Percentiles rank a stretch among this genome's conserved stretches.
Conservation (phyloP, 2,888 invertebrate species). For the Osmoderma eremita region DNA sequence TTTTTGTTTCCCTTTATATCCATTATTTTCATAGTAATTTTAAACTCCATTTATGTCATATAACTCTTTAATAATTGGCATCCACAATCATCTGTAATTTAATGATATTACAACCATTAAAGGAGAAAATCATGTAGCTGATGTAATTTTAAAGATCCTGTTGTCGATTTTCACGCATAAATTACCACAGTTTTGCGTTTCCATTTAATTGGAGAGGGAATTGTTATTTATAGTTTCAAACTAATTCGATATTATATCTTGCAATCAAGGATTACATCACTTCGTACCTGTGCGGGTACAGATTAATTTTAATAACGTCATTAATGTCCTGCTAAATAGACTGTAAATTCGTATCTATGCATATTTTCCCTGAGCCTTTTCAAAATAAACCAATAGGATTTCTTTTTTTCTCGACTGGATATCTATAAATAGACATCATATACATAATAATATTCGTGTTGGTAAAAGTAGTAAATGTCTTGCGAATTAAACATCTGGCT, state of each 20-base stretch:
- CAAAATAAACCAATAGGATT: constrained; percentile 25
- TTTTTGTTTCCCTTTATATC: too few relatives aligned
- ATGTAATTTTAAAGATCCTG: too few relatives aligned
- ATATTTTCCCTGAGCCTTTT: constrained; percentile 21
- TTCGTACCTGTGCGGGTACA: constrained; percentile 6
- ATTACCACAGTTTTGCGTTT: background rate
- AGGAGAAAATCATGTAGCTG: too few relatives aligned
- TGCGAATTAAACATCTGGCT: constrained; percentile 30
- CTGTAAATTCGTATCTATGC: constrained; percentile 27
- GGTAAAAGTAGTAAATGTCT: constrained; percentile 21
- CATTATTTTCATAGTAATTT: too few relatives aligned
- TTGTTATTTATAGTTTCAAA: constrained; percentile 11
- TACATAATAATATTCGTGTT: background rate
- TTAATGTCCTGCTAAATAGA: constrained; percentile 35
- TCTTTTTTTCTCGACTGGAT: constrained; percentile 26
- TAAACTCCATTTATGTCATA: too few relatives aligned
- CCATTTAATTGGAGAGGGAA: constrained; percentile 5
- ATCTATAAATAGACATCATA: constrained; percentile 32
- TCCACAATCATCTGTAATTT: too few relatives aligned
- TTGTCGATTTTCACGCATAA: background rate
- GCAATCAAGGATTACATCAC: constrained; percentile 30
- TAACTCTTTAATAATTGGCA: too few relatives aligned
- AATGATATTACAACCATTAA: too few relatives aligned
- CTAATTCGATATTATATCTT: constrained; percentile 26
- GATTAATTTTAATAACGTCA: constrained; percentile 34